These are phyloP conservation scores for Vulpes lagopus DNA, from an alignment of 2,113 vertebrate genomes.

Conservation along the genomic window DNA sequence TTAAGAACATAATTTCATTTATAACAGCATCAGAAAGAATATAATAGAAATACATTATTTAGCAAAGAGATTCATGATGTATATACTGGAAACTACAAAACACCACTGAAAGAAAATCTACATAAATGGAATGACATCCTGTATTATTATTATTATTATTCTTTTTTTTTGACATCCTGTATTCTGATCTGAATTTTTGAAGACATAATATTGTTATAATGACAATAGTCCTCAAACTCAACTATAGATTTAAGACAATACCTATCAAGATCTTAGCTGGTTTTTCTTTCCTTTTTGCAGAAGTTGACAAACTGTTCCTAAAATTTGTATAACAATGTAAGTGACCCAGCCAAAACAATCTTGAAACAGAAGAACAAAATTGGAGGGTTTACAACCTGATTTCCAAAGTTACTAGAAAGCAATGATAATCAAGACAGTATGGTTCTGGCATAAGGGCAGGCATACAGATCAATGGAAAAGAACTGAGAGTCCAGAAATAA, in stretches of 20 bases:
- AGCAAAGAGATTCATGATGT: neutral
- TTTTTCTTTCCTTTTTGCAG: neutral
- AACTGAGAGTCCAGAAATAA: slow-evolving; percentile 46
- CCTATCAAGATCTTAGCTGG: neutral
- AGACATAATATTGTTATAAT: neutral
- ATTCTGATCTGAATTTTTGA: neutral
- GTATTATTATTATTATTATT: neutral
- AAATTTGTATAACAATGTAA: neutral
- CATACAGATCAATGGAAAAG: neutral
- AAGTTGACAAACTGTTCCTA: neutral
- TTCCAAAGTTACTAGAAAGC: slow-evolving; percentile 5
- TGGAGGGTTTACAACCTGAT: neutral
- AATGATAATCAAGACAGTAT: neutral
- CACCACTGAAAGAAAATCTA: neutral
- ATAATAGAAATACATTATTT: neutral
- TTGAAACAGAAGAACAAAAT: neutral
- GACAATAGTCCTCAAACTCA: neutral
- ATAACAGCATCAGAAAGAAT: neutral
- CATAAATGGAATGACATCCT: neutral
- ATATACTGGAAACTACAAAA: neutral
- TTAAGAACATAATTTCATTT: slow-evolving; percentile 5
- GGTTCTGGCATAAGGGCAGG: neutral
- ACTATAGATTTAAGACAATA: neutral
- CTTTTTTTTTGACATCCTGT: too few relatives aligned
- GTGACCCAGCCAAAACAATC: neutral